Evolutionary conservation across 2,888 invertebrate species (phyloP).

Genomic region (Cheilosia soror): DNA sequence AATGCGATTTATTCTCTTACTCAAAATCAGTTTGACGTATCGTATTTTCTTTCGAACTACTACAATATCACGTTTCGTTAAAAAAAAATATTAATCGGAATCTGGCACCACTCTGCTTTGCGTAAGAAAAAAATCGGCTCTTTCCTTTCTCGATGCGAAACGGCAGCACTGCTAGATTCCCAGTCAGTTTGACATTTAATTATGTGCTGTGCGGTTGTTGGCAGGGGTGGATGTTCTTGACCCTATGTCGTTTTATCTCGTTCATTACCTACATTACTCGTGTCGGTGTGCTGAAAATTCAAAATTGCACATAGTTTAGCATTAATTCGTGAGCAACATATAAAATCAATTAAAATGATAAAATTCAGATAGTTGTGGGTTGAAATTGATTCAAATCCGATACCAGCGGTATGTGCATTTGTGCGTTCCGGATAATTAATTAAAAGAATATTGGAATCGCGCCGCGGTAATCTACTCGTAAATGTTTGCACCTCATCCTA

Average conservation of each 20-base stretch:
- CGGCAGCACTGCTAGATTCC: constrained; percentile 30
- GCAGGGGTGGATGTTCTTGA: constrained; percentile 33
- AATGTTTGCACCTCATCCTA: constrained; percentile 36
- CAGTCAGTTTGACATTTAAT: constrained; percentile 71
- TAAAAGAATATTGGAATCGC: constrained; percentile 21
- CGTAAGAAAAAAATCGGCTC: constrained; percentile 7
- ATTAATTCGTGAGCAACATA: constrained; percentile 54
- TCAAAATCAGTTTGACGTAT: no score
- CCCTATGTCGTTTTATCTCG: constrained; percentile 45
- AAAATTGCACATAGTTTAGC: constrained; percentile 27
- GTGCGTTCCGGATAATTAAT: constrained; percentile 6
- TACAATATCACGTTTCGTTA: constrained; percentile 23
- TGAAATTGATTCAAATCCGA: constrained; percentile 3
- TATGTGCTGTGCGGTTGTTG: constrained; percentile 48
- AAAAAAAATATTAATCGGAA: neutral
- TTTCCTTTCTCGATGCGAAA: neutral
- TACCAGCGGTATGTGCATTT: constrained; percentile 15
- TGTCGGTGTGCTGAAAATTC: constrained; percentile 39
- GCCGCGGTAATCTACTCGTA: constrained; percentile 13
- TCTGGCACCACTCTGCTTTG: constrained; percentile 33
- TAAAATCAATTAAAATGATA: constrained; percentile 53
- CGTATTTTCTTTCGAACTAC: neutral
- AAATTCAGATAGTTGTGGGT: constrained; percentile 48
- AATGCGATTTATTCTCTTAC: no score
- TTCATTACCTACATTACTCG: constrained; percentile 36